A percentile compares a stretch with the other conserved stretches of the same genome.
These are phyloP conservation scores for Aplodontia rufa DNA, from an alignment of 2,113 vertebrate species.

Conservation along the genomic window DNA sequence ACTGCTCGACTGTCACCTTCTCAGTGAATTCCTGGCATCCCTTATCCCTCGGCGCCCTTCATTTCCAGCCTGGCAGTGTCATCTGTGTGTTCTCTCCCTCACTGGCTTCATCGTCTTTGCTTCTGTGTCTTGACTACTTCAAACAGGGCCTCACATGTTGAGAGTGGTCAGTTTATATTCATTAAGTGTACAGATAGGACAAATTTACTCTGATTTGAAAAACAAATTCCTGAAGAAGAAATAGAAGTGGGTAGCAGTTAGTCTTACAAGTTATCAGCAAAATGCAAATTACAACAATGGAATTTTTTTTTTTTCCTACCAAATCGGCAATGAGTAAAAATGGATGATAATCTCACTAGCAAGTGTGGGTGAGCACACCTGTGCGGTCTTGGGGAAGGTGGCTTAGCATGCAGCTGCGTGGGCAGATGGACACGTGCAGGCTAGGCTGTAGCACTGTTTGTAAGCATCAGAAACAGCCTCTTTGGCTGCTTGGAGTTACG, in stretches of 20 bases:
- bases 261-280: not conserved
- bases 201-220: not conserved
- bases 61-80: not conserved
- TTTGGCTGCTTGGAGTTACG: not conserved
- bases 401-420: not conserved
- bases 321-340: slow-evolving; percentile 19
- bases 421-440: too few species aligned
- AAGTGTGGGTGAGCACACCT: not conserved
- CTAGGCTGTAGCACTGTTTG: not conserved
- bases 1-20: not conserved
- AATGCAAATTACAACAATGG: not conserved
- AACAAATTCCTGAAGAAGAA: not conserved
- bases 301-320: not conserved
- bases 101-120: not conserved
- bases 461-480: not conserved
- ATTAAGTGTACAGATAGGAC: not conserved
- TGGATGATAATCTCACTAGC: not conserved
- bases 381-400: not conserved
- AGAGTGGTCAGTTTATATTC: not conserved
- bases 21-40: not conserved
- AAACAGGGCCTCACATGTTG: not conserved
- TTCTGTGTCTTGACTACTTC: not conserved
- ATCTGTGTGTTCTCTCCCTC: not conserved
- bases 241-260: not conserved
- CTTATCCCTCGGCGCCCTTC: not conserved